Percentiles rank a stretch among this genome's conserved stretches.
Conservation (phyloP, 2,888 invertebrate species). For the Erynnis tages region DNA sequence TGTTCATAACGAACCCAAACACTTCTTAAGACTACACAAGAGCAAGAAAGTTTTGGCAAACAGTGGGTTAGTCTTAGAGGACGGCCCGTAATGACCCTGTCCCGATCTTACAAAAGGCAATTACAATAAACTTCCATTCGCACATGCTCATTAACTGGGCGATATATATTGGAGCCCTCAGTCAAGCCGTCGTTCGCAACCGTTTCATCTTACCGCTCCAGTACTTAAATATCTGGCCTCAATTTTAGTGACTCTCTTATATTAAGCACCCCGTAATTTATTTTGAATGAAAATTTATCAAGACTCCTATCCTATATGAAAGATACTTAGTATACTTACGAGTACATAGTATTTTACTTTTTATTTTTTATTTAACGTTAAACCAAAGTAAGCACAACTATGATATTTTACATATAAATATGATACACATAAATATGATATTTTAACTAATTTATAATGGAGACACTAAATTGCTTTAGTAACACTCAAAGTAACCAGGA, state of each 20-base stretch:
- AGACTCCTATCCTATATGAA: no score
- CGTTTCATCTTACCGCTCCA: constrained; percentile 56
- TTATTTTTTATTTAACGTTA: no score
- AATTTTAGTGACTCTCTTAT: constrained; percentile 8
- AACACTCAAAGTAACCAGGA: no score
- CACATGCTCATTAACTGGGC: constrained; percentile 80
- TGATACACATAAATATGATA: no score
- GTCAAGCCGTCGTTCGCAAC: constrained; percentile 58
- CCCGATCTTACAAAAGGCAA: constrained; percentile 81
- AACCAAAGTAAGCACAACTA: no score
- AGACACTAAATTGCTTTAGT: no score
- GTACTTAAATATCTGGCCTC: constrained; percentile 29
- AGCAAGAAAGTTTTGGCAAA: constrained; percentile 65
- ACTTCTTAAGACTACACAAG: constrained; percentile 25
- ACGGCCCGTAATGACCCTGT: constrained; percentile 74
- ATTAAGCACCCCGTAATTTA: no score
- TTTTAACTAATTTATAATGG: no score
- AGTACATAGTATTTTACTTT: no score
- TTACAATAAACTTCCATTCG: constrained; percentile 81
- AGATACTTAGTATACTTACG: no score
- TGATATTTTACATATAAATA: no score
- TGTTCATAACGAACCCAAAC: constrained; percentile 21
- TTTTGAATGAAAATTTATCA: no score
- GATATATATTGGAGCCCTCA: constrained; percentile 75
- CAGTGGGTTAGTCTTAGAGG: constrained; percentile 65